Percentiles rank a stretch among this genome's conserved stretches.
Conservation (phyloP, 2,888 invertebrate genomes). For the Dicycla oo region DNA sequence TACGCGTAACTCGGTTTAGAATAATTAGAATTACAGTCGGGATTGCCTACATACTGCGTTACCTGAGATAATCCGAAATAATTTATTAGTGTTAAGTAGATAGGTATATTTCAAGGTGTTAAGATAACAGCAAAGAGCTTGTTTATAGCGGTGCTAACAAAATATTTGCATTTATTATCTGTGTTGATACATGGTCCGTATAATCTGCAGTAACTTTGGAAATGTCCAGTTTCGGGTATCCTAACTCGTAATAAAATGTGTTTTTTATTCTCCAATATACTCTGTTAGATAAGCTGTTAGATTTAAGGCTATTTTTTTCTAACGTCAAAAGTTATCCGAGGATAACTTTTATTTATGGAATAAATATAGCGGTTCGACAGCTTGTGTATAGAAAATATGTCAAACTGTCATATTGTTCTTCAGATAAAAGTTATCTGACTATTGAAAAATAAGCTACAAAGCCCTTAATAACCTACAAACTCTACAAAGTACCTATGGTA, state of each 20-base stretch:
- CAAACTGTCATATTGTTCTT: no score
- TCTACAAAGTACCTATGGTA: no score
- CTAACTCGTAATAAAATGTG: background rate
- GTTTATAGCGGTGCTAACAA: slow-evolving; percentile 12
- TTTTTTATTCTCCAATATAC: no score
- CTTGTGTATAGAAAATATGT: no score
- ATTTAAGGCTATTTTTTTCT: no score
- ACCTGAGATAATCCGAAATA: slow-evolving; percentile 17
- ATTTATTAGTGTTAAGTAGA: slow-evolving; percentile 10
- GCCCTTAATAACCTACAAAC: no score
- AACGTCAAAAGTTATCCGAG: no score
- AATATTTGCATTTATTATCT: slow-evolving; percentile 46
- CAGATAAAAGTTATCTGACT: no score
- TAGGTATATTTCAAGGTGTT: slow-evolving; percentile 16
- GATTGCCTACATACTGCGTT: slow-evolving; percentile 28
- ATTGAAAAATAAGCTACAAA: no score
- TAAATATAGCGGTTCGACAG: no score
- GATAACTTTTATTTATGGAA: no score
- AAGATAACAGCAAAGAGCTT: slow-evolving; percentile 7
- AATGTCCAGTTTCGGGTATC: slow-evolving; percentile 6
- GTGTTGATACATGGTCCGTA: slow-evolving; percentile 5
- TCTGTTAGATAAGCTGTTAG: no score
- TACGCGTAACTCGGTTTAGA: slow-evolving; percentile 9
- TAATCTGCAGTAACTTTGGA: background rate
- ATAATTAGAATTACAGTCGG: slow-evolving; percentile 22